Conservation (phyloP, 1,140 invertebrate species). For the Periplaneta americana region DNA sequence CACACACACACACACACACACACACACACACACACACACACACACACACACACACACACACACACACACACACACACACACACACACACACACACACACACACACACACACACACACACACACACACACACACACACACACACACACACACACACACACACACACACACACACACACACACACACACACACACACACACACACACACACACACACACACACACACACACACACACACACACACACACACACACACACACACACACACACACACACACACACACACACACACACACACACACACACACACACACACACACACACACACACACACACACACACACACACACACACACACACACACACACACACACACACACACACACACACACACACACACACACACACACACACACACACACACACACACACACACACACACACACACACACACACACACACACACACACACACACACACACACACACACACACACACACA, state of each 20-base stretch:
- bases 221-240: constrained; percentile 22
- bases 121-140: constrained; percentile 22
- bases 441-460: not conserved
- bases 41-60: constrained; percentile 22
- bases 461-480: not conserved
- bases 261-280: constrained; percentile 22
- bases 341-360: constrained; percentile 22
- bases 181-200: constrained; percentile 22
- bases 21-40: constrained; percentile 22
- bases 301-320: constrained; percentile 22
- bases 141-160: constrained; percentile 22
- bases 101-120: constrained; percentile 22
- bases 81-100: constrained; percentile 22
- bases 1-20: constrained; percentile 22
- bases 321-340: constrained; percentile 21
- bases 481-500: not conserved
- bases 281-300: constrained; percentile 22
- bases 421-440: not conserved
- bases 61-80: constrained; percentile 22
- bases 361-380: constrained; percentile 22
- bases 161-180: constrained; percentile 21
- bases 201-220: constrained; percentile 22
- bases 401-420: constrained; percentile 21
- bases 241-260: constrained; percentile 22
- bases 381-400: constrained; percentile 22